Evolutionary conservation across 92 coral and sea anemone species (phyloP).

Genomic region (Parazoanthus swiftii): DNA sequence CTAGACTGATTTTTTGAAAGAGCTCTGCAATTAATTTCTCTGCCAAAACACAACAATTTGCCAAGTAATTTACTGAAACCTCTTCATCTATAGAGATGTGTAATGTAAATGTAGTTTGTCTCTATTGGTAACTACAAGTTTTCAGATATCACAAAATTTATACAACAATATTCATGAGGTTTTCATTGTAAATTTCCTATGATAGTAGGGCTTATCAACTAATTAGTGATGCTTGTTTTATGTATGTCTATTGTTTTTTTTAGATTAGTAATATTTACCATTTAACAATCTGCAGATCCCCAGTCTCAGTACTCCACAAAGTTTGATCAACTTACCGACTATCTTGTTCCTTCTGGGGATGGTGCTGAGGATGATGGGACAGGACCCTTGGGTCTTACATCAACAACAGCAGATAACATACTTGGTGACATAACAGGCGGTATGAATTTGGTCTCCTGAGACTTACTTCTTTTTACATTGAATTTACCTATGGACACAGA

Average conservation of each 20-base stretch:
- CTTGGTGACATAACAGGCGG: conserved; percentile 2
- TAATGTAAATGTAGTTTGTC: too few relatives aligned
- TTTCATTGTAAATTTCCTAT: too few relatives aligned
- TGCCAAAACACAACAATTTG: too few relatives aligned
- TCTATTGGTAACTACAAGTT: too few relatives aligned
- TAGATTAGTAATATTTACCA: too few relatives aligned
- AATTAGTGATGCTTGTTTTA: background rate
- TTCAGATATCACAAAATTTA: too few relatives aligned
- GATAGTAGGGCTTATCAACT: too few relatives aligned
- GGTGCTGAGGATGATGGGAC: conserved; percentile 12
- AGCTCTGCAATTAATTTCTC: too few relatives aligned
- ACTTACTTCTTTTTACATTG: background rate
- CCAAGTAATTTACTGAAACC: too few relatives aligned
- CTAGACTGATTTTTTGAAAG: too few relatives aligned
- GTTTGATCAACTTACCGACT: background rate
- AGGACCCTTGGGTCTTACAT: background rate
- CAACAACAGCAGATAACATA: background rate
- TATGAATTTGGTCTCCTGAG: background rate
- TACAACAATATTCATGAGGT: too few relatives aligned
- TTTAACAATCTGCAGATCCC: conserved; percentile 28
- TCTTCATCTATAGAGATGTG: too few relatives aligned
- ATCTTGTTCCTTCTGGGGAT: conserved; percentile 23
- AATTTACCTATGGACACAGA: background rate
- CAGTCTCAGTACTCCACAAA: conserved; percentile 32
- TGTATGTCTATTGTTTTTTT: background rate